Percentiles rank a stretch among this genome's conserved stretches.
phyloP scores from a whole-genome alignment of 1,140 invertebrate species.

The Drosophila hydei region DNA sequence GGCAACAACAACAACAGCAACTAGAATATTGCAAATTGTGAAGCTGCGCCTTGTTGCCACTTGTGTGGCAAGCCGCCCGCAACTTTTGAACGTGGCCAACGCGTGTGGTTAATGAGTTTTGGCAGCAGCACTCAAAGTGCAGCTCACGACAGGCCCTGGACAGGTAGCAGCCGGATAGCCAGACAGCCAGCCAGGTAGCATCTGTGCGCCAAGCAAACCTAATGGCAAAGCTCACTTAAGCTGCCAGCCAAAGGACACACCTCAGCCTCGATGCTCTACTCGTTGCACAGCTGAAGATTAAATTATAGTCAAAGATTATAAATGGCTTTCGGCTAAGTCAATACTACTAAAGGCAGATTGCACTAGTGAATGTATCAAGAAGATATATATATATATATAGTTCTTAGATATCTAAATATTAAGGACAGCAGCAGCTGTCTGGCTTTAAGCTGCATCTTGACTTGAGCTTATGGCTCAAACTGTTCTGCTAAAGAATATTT shows the following conservation, averaged over 20 bases:
- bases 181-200: conserved; percentile 9
- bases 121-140: conserved; percentile 49
- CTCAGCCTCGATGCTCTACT: conserved; percentile 19
- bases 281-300: background rate
- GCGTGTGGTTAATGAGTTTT: conserved; percentile 49
- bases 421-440: no score
- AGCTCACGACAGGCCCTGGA: conserved; percentile 12
- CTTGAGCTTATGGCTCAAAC: no score
- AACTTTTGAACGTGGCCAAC: conserved; percentile 23
- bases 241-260: conserved; percentile 22
- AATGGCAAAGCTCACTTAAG: conserved; percentile 48
- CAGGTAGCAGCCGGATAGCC: conserved; percentile 13
- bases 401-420: no score
- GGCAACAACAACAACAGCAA: conserved; percentile 2
- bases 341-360: no score
- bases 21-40: conserved; percentile 21
- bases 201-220: conserved; percentile 28
- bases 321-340: no score
- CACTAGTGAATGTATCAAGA: no score
- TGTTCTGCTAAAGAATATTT: no score
- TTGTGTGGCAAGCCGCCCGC: conserved; percentile 1
- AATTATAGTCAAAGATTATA: no score
- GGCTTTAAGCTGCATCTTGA: no score
- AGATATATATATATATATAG: no score
- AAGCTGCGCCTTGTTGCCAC: conserved; percentile 9